phyloP scores from a whole-genome alignment of 2,113 vertebrate species.

The Propithecus coquereli region DNA sequence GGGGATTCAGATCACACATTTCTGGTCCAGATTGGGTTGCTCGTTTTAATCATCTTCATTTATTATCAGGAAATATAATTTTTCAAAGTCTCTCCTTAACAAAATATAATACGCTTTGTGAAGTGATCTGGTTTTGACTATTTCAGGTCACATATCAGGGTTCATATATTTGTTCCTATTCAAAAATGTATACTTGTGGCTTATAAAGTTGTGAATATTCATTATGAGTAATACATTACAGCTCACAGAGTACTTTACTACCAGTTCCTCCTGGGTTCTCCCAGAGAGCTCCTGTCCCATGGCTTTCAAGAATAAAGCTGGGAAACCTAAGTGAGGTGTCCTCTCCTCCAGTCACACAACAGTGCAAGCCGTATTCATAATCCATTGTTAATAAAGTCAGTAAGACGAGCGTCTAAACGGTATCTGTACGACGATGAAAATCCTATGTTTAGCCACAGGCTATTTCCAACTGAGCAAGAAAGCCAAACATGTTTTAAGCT shows the following conservation, averaged over 20 bases:
- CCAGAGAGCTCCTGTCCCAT: not conserved
- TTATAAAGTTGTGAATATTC: not conserved
- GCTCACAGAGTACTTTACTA: not conserved
- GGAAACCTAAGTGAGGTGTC: too few species aligned
- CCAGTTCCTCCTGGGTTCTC: not conserved
- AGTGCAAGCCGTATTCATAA: not conserved
- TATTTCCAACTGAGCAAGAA: not conserved
- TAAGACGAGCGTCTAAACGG: not conserved
- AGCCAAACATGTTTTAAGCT: not conserved
- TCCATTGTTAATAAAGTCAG: not conserved
- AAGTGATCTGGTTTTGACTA: conserved; percentile 77
- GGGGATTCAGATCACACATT: conserved; percentile 50
- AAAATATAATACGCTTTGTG: conserved; percentile 49
- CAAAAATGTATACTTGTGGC: not conserved
- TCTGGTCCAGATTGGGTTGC: conserved; percentile 46
- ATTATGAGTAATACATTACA: not conserved
- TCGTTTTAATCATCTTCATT: conserved; percentile 44
- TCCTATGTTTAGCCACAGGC: not conserved
- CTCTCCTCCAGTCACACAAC: not conserved
- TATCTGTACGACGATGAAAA: not conserved
- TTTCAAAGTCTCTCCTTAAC: conserved; percentile 70
- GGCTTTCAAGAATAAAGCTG: not conserved
- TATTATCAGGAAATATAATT: conserved; percentile 68
- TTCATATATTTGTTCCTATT: conserved; percentile 62
- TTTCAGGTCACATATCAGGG: conserved; percentile 66